Conservation (phyloP, 2,888 invertebrate species). For the Megaustenia siamemsis region DNA sequence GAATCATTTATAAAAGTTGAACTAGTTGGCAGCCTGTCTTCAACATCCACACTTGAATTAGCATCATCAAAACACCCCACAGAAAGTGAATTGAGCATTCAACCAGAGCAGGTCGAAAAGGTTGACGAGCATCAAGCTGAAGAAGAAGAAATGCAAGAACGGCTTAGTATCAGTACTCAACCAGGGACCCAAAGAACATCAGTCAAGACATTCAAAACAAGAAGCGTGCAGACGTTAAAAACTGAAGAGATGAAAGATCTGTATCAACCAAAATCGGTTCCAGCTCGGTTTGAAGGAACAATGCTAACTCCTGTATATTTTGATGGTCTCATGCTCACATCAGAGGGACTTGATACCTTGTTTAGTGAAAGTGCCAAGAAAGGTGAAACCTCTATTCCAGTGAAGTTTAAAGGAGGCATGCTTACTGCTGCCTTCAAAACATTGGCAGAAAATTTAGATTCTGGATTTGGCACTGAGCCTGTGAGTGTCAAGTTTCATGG, state of each 20-base stretch:
- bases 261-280: slow-evolving; percentile 25
- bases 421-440: slow-evolving; percentile 52
- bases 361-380: slow-evolving; percentile 33
- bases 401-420: slow-evolving; percentile 49
- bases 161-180: background rate
- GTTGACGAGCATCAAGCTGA: background rate
- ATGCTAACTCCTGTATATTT: slow-evolving; percentile 52
- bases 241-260: background rate
- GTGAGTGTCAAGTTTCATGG: slow-evolving; percentile 52
- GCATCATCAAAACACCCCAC: background rate
- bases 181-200: slow-evolving; percentile 25
- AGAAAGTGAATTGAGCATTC: background rate
- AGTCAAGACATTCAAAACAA: slow-evolving; percentile 38
- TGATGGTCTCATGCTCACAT: slow-evolving; percentile 48
- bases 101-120: background rate
- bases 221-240: slow-evolving; percentile 32
- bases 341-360: slow-evolving; percentile 38
- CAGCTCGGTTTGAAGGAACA: slow-evolving; percentile 49
- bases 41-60: slow-evolving; percentile 11
- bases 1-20: slow-evolving; percentile 44
- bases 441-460: slow-evolving; percentile 18
- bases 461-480: background rate
- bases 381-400: slow-evolving; percentile 36
- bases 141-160: background rate
- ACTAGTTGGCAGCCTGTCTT: slow-evolving; percentile 37